Conservation (phyloP, 35 echinoderm and acorn worm species). For the Apostichopus californicus region DNA sequence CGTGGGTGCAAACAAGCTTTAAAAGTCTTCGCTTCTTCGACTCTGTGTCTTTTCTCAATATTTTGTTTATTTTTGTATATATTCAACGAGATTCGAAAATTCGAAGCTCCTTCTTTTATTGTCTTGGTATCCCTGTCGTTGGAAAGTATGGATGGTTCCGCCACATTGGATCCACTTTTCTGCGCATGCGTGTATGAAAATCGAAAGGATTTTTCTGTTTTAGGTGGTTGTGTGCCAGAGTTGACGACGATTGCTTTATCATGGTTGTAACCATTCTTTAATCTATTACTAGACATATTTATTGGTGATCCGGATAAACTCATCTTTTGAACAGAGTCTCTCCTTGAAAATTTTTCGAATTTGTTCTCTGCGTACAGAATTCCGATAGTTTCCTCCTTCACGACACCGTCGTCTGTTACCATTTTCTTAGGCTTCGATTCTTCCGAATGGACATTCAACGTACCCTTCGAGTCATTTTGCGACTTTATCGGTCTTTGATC, state of each 20-base stretch:
- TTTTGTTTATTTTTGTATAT: constrained; percentile 16
- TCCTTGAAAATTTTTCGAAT: neutral
- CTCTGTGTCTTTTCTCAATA: neutral
- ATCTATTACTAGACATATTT: neutral
- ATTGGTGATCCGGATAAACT: neutral
- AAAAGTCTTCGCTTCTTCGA: neutral
- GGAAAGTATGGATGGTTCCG: neutral
- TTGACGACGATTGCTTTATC: neutral
- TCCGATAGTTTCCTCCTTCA: neutral
- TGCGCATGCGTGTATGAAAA: constrained; percentile 22
- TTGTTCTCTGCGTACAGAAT: constrained; percentile 8
- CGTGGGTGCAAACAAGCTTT: neutral
- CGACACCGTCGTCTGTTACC: neutral
- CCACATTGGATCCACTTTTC: neutral
- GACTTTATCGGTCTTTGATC: neutral
- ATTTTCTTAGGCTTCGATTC: neutral
- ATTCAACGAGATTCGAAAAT: constrained; percentile 8
- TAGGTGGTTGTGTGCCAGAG: neutral
- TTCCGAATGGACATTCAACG: neutral
- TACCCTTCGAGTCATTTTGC: neutral
- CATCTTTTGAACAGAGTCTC: neutral
- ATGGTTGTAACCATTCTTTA: neutral
- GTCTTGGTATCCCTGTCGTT: neutral
- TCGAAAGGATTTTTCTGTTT: constrained; percentile 10
- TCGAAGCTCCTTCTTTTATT: neutral